Base-by-base conservation (phyloP, 2,888 invertebrate genomes). In the Philereme vetulata region DNA sequence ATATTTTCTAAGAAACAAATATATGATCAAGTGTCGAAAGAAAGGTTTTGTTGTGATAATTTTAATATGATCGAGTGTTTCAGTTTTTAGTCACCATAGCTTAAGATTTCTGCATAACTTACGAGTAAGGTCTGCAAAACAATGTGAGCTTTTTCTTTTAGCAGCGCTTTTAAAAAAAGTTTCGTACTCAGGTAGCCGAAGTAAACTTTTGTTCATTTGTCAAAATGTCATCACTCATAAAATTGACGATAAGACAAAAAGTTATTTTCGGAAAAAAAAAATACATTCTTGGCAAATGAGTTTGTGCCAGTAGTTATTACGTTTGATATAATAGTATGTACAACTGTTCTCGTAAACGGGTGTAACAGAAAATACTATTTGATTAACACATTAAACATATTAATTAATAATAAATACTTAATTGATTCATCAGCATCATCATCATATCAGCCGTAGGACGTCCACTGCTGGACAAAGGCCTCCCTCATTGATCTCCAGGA, bases 241-340 rank as follows among this genome's bases (percentile, higher is more conserved):
- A 76, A 63, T 63, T 74, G 79, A 70, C 73, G 77, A 80, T 69
- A 71, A 70, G 62, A 75, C 67, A 68, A 71, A 74, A 75, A 72
- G 64, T 56, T 43, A 45, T 55, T 56, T 61, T 62, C 54, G n/a
- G n/a, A 36, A 66, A 65, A 62, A 65, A 71, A 65, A 71, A 72
- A 53, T 43, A 52, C 72, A 77, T 74, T 84, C 78, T 84, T 85
- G 84, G 81, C 85, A 82, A 75, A 72, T 74, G 62, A 65, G 54
- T 65, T 50, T 60, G 21, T 51, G 43, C 45, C 45, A 48, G 51
- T 56, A 44, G 62, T 66, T 51, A 60, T 57, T 58, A 58, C 53
- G 10, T 54, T 65, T 56, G 56, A 65, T n/a, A n/a, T n/a, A 57
- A 63, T 51, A 64, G 59, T 57, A 65, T 47, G 9, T 59, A 51